Base-by-base conservation (phyloP, 2,113 vertebrate species). In the Pterocles burchelli region DNA sequence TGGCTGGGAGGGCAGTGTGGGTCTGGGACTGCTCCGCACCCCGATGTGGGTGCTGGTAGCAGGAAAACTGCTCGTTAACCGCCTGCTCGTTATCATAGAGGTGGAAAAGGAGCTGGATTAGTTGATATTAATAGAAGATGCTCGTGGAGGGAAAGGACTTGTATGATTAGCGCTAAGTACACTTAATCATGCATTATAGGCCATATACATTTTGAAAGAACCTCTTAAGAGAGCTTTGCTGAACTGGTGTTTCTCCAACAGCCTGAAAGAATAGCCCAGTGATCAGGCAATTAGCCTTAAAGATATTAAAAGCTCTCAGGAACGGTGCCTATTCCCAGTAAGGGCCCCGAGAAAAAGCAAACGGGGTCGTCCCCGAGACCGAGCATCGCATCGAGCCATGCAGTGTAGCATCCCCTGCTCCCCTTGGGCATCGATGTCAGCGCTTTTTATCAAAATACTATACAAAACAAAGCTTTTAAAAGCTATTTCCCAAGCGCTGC, bases 241-340 rank as follows among this genome's bases (percentile, higher is more conserved):
- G 90, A 89, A 31, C 81, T 70, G 74, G 9, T 91, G 84, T 91
- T 96, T 95, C 88, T 91, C 85, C 95, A 97, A 59, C 87, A 89
- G 87, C 71, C 66, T 43, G 43, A 61, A 93, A 89, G 81, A 93
- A 72, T 34, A 67, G 78, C 78, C 74, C 72, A 76, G 78, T 41
- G 70, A 85, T 68, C 77, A 78, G 59, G 80, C 74, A 95, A 89
- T 89, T 88, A 38, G n/a, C 1, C 28, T 29, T 51, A 34, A 21
- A 87, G 77, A 29, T 68, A 48, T 51, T 20, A 38, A 85, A 82
- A 88, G 62, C 82, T 90, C 57, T 80, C 63, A 62, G 63, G 17
- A 92, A 61, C 66, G 13, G 29, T 33, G 45, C 31, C 62, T 13
- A 2, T 58, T 65, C 59, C 45, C 81, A 78, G 61, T 17, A 72